A percentile compares a stretch with the other conserved stretches of the same genome.
phyloP scores from a whole-genome alignment of 2,113 vertebrate genomes.

The Sinocyclocheilus rhinocerous region DNA sequence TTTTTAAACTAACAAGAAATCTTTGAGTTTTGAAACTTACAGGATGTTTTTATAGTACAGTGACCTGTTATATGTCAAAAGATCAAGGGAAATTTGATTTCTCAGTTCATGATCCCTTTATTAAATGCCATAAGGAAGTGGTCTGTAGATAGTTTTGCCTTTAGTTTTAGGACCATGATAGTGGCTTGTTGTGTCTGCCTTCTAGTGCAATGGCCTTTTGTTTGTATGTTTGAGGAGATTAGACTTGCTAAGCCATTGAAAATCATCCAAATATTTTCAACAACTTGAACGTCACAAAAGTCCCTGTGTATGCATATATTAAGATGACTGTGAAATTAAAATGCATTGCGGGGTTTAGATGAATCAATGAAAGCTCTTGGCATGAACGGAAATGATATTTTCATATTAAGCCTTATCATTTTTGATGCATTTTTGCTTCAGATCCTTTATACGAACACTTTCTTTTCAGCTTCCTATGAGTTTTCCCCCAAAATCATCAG shows the following conservation, averaged over 20 bases:
- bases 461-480: not conserved
- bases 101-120: too few species aligned
- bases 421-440: not conserved
- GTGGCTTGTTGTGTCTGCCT: conserved; percentile 31
- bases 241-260: conserved; percentile 35
- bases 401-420: conserved; percentile 16
- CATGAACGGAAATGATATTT: conserved; percentile 46
- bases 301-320: conserved; percentile 25
- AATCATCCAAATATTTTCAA: conserved; percentile 4
- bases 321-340: conserved; percentile 57
- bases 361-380: conserved; percentile 26
- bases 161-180: conserved; percentile 12
- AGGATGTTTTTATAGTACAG: too few species aligned
- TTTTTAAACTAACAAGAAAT: too few species aligned
- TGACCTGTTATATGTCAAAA: too few species aligned
- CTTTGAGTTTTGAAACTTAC: too few species aligned
- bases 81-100: too few species aligned
- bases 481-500: not conserved
- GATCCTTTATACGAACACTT: not conserved
- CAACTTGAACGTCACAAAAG: conserved; percentile 37
- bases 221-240: conserved; percentile 10
- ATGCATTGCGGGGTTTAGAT: conserved; percentile 49
- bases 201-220: conserved; percentile 41
- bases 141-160: conserved; percentile 8
- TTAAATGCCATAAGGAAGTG: not conserved